Conservation (phyloP, 64 coral and sea anemone genomes). For the Exaiptasia diaphana region DNA sequence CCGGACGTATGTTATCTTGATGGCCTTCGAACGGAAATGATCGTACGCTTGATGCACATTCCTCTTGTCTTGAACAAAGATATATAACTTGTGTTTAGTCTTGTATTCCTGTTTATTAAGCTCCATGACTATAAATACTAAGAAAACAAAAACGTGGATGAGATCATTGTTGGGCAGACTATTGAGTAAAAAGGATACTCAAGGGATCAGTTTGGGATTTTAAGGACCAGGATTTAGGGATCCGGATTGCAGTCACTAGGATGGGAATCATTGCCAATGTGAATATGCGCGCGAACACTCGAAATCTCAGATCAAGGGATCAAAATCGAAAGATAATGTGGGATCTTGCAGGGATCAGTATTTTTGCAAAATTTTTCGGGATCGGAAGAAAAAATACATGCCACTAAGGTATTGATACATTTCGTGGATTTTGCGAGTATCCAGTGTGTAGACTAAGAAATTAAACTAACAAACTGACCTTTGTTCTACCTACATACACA, state of each 20-base stretch:
- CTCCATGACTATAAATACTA: background rate
- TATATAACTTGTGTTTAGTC: background rate
- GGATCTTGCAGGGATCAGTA: background rate
- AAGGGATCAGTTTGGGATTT: background rate
- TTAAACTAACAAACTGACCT: background rate
- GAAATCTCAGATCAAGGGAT: too few relatives aligned
- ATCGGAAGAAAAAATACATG: background rate
- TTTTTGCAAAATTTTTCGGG: background rate
- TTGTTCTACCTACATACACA: background rate
- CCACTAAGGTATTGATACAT: background rate
- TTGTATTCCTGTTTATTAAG: background rate
- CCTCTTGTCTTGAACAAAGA: background rate
- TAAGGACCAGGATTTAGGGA: too few relatives aligned
- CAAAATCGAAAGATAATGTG: too few relatives aligned
- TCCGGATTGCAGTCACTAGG: too few relatives aligned
- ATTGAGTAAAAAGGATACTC: background rate
- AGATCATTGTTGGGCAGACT: background rate
- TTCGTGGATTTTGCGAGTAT: background rate
- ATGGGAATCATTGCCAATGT: too few relatives aligned
- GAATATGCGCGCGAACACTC: too few relatives aligned
- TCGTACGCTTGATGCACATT: too few relatives aligned
- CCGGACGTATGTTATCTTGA: background rate
- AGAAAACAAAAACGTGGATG: background rate
- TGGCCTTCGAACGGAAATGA: constrained; percentile 8
- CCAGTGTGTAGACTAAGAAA: too few relatives aligned